Conservation (phyloP, 2,797 vertebrate genomes). For the Mionectes olivaceus region DNA sequence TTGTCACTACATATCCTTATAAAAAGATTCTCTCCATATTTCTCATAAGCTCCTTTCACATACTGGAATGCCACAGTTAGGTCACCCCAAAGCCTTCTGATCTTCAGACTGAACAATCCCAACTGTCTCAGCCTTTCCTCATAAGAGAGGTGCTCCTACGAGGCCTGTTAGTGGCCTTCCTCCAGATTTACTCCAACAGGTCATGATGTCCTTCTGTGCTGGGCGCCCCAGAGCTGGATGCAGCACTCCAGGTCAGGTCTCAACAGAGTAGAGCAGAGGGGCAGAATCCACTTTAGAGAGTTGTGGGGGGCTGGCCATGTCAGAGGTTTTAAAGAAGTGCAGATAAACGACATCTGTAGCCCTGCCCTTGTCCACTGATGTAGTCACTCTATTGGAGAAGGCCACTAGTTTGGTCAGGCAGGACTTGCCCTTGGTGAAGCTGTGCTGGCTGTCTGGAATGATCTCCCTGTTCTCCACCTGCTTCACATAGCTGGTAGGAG, state of each 20-base stretch:
- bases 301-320: neutral
- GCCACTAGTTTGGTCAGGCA: neutral
- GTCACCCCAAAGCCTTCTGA: neutral
- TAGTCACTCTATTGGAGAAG: neutral
- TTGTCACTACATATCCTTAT: neutral
- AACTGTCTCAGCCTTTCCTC: neutral
- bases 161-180: neutral
- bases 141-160: neutral
- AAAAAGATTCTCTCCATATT: neutral
- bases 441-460: neutral
- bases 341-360: neutral
- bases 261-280: neutral
- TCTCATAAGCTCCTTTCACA: neutral
- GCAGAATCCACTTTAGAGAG: neutral
- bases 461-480: neutral
- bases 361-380: neutral
- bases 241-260: neutral
- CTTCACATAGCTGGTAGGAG: neutral
- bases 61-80: neutral
- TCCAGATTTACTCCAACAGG: neutral
- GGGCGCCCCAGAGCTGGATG: neutral
- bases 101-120: neutral
- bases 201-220: neutral
- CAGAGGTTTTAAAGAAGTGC: neutral
- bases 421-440: neutral